phyloP scores from a whole-genome alignment of 2,888 invertebrate species.

The Ormyrus thymus region DNA sequence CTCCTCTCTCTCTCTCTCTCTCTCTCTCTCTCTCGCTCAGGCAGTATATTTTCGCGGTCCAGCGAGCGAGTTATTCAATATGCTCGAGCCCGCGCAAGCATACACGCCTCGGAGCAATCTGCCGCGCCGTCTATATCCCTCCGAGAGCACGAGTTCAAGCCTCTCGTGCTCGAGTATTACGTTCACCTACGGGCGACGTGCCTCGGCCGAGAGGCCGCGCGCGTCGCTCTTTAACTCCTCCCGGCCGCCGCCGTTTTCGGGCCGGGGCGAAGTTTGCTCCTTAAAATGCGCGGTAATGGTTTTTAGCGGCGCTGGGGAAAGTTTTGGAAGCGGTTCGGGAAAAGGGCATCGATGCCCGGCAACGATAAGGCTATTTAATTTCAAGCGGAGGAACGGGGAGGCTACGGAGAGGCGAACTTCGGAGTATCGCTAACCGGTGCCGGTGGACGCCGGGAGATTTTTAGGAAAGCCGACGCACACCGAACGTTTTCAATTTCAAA shows the following conservation, averaged over 20 bases:
- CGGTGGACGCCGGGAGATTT: slow-evolving; percentile 10
- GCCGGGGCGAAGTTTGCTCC: too few species aligned
- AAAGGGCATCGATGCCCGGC: neutral
- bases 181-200: too few species aligned
- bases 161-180: too few species aligned
- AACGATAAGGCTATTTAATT: neutral
- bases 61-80: slow-evolving; percentile 76
- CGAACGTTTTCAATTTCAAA: slow-evolving; percentile 20
- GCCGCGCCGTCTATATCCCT: slow-evolving; percentile 55
- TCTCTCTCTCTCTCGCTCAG: too few species aligned
- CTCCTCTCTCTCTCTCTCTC: too few species aligned
- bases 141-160: too few species aligned
- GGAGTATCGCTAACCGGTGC: slow-evolving; percentile 24
- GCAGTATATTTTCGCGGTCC: slow-evolving; percentile 75
- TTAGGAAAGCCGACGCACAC: slow-evolving; percentile 10
- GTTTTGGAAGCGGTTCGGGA: neutral
- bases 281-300: too few species aligned
- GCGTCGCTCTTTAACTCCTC: too few species aligned
- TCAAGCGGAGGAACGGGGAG: slow-evolving; percentile 6
- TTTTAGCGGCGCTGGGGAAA: too few species aligned
- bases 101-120: slow-evolving; percentile 72
- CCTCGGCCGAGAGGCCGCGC: too few species aligned
- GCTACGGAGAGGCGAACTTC: neutral
- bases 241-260: too few species aligned
- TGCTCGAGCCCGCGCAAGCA: slow-evolving; percentile 68